Evolutionary conservation across 2,797 vertebrate genomes (phyloP).

Genomic region (Tapera naevia): DNA sequence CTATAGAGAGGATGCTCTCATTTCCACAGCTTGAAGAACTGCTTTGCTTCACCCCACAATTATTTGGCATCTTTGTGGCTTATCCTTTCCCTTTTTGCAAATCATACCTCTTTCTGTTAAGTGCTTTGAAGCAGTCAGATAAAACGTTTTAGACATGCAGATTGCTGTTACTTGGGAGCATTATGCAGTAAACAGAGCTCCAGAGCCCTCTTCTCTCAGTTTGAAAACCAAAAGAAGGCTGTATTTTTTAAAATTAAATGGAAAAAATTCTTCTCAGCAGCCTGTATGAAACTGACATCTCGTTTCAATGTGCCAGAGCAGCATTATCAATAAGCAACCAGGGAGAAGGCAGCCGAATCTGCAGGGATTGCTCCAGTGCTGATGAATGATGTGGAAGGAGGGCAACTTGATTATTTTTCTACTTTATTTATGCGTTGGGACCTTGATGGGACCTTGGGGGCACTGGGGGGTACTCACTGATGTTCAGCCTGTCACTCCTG

Average conservation of each 20-base stretch:
- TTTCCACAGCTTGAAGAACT: neutral
- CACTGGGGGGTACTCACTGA: neutral
- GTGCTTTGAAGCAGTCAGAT: neutral
- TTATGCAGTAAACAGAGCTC: neutral
- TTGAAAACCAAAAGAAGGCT: neutral
- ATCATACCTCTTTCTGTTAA: neutral
- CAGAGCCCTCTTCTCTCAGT: neutral
- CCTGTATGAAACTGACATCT: neutral
- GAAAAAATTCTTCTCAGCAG: neutral
- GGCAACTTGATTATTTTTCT: slow-evolving; percentile 1
- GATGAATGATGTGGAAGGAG: neutral
- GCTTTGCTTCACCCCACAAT: neutral
- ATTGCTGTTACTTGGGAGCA: neutral
- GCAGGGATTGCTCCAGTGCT: neutral
- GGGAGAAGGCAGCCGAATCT: neutral
- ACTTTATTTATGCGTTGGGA: neutral
- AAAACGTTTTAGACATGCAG: neutral
- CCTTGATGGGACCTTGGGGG: neutral
- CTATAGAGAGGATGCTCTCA: neutral
- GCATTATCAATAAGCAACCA: neutral
- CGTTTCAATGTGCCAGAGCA: neutral
- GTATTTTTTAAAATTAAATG: neutral
- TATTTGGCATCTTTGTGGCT: neutral
- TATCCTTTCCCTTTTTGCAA: neutral
- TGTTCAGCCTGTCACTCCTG: no score